These are phyloP conservation scores for Hofmannophila pseudospretella DNA, from an alignment of 2,888 invertebrate genomes.

Conservation along the genomic window DNA sequence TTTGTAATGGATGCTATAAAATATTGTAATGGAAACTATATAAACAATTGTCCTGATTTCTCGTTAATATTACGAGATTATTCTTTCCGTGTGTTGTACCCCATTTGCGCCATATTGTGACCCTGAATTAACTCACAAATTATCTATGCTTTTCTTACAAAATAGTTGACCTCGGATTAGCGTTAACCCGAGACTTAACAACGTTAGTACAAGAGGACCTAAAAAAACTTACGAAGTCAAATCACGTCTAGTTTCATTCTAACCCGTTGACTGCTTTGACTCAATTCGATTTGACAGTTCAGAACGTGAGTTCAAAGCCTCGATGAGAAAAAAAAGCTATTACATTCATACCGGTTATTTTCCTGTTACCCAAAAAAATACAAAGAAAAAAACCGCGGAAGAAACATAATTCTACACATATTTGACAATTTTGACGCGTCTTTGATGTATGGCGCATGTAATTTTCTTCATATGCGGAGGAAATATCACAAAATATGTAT, in stretches of 20 bases:
- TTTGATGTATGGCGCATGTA: constrained; percentile 9
- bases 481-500: background rate
- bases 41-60: too few relatives aligned
- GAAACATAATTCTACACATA: constrained; percentile 1
- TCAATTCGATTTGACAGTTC: background rate
- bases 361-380: background rate
- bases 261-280: background rate
- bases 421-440: constrained; percentile 8
- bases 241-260: background rate
- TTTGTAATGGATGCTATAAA: too few relatives aligned
- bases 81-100: too few relatives aligned
- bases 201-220: too few relatives aligned
- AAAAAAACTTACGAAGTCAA: too few relatives aligned
- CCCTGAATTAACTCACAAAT: too few relatives aligned
- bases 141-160: too few relatives aligned
- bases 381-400: background rate
- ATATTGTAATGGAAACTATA: too few relatives aligned
- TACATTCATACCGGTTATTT: constrained; percentile 1
- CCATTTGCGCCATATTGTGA: too few relatives aligned
- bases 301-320: background rate
- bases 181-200: too few relatives aligned
- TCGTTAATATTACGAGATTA: too few relatives aligned
- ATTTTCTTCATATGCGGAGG: background rate
- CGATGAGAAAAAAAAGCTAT: background rate
- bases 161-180: too few relatives aligned